Evolutionary conservation across 64 coral and sea anemone genomes (phyloP).

Genomic region (Platygyra sinensis): DNA sequence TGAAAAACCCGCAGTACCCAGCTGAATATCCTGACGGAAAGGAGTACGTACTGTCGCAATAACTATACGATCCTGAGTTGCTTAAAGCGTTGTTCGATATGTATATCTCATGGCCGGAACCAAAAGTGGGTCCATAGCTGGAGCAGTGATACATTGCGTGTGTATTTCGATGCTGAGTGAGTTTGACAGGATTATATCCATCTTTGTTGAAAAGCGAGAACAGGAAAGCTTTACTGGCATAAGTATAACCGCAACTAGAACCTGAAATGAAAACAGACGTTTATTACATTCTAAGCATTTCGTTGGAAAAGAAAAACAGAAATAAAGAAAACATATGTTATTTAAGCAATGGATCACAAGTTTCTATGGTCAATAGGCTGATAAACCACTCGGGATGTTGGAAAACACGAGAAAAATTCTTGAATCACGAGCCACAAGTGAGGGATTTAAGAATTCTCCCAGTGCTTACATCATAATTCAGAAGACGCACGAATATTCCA

Average conservation of each 20-base stretch:
- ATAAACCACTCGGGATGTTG: no score
- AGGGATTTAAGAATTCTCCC: no score
- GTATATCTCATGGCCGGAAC: neutral
- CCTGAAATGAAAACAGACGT: neutral
- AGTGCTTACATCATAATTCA: no score
- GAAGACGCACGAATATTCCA: no score
- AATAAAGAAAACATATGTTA: no score
- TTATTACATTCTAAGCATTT: no score
- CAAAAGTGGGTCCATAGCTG: slow-evolving; percentile 18
- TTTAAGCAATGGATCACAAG: no score
- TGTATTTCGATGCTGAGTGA: neutral
- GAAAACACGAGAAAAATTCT: no score
- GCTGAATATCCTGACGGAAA: neutral
- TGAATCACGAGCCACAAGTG: no score
- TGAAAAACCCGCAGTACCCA: neutral
- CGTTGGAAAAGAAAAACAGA: no score
- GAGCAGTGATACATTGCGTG: neutral
- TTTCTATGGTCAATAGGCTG: no score
- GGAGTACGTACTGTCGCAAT: neutral
- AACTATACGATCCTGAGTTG: neutral
- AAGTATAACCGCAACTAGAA: neutral
- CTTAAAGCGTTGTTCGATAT: neutral
- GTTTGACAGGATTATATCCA: slow-evolving; percentile 31
- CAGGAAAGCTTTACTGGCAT: slow-evolving; percentile 14
- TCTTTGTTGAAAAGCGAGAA: slow-evolving; percentile 1